Evolutionary conservation across 2,113 vertebrate genomes (phyloP).

Genomic region (Seriola rivoliana): DNA sequence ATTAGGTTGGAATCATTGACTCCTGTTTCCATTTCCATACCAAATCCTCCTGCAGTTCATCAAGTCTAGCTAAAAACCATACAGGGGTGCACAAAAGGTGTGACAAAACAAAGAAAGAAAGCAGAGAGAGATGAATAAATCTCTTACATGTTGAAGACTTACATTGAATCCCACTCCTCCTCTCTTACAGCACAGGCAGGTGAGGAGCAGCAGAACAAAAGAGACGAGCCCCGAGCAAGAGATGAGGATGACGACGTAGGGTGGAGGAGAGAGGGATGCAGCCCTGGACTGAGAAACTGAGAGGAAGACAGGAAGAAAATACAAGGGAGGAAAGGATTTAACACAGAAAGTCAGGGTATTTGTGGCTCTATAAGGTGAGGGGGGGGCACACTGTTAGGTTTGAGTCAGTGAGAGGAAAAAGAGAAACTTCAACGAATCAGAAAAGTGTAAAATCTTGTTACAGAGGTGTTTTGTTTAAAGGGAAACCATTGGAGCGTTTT

Average conservation of each 20-base stretch:
- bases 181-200: constrained; percentile 94
- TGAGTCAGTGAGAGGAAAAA: constrained; percentile 69
- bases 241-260: constrained; percentile 94
- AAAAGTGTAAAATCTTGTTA: constrained; percentile 66
- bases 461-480: constrained; percentile 67
- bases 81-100: constrained; percentile 44
- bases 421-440: constrained; percentile 64
- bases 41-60: constrained; percentile 13
- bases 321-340: constrained; percentile 48
- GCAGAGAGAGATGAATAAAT: constrained; percentile 67
- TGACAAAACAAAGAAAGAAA: constrained; percentile 40
- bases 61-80: constrained; percentile 14
- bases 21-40: constrained; percentile 13
- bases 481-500: constrained; percentile 74
- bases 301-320: constrained; percentile 43
- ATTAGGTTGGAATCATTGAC: constrained; percentile 48
- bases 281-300: constrained; percentile 85
- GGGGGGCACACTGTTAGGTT: constrained; percentile 45
- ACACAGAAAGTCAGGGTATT: neutral
- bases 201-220: constrained; percentile 93
- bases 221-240: constrained; percentile 93
- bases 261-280: constrained; percentile 88
- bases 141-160: constrained; percentile 82
- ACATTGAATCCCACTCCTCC: constrained; percentile 95
- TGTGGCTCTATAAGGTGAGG: constrained; percentile 20